Evolutionary conservation across 1,140 invertebrate species (phyloP).

Genomic region (Tetramorium parvispinum): DNA sequence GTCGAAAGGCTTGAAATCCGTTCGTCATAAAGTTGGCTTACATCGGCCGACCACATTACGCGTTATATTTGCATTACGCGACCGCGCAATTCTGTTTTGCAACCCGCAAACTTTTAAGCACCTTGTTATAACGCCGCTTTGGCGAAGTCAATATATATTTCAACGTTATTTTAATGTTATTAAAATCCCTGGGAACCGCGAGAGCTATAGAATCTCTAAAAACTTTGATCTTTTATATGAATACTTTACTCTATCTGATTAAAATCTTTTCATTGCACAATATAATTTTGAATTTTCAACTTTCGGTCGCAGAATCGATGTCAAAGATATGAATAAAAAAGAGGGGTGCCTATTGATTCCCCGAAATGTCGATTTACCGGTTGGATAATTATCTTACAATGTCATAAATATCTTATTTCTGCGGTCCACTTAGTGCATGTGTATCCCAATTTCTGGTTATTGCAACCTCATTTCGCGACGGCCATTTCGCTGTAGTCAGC

Average conservation of each 20-base stretch:
- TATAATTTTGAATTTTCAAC: constrained; percentile 11
- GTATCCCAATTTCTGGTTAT: constrained; percentile 34
- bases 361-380: background rate
- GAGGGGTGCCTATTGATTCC: background rate
- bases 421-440: background rate
- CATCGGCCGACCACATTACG: background rate
- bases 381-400: background rate
- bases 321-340: background rate
- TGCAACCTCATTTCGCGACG: constrained; percentile 43
- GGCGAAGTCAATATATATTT: constrained; percentile 19
- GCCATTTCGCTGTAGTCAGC: constrained; percentile 16
- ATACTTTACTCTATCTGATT: constrained; percentile 10
- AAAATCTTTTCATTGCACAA: constrained; percentile 26
- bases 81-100: constrained; percentile 26
- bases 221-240: constrained; percentile 39
- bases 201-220: background rate
- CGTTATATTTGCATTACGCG: constrained; percentile 28
- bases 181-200: constrained; percentile 29
- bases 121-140: constrained; percentile 16
- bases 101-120: constrained; percentile 35
- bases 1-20: constrained; percentile 21
- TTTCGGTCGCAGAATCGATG: background rate
- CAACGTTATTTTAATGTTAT: constrained; percentile 27
- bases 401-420: background rate
- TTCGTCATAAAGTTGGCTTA: constrained; percentile 28